Percentiles rank a stretch among this genome's conserved stretches.
These are phyloP conservation scores for Heliocidaris erythrogramma DNA, from an alignment of 35 echinoderm and acorn worm species.

Conservation along the genomic window DNA sequence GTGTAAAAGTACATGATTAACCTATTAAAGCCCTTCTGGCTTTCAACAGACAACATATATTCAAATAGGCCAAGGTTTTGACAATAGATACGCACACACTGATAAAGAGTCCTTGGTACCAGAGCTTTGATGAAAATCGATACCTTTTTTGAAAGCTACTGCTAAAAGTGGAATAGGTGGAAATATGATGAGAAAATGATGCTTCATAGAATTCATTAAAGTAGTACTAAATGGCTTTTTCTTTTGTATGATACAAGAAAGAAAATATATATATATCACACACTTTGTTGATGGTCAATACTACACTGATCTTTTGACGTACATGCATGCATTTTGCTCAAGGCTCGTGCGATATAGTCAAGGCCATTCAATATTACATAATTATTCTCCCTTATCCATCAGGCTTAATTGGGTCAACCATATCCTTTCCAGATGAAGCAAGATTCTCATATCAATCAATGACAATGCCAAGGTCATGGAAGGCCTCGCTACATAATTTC, in stretches of 20 bases:
- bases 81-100: too few relatives aligned
- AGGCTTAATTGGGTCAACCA: neutral
- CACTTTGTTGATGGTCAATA: neutral
- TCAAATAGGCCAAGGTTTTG: too few relatives aligned
- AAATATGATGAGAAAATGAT: too few relatives aligned
- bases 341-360: neutral
- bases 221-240: too few relatives aligned
- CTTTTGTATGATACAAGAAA: too few relatives aligned
- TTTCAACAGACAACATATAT: neutral
- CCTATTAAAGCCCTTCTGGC: neutral
- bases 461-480: neutral
- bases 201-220: too few relatives aligned
- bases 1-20: too few relatives aligned
- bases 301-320: neutral
- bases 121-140: too few relatives aligned
- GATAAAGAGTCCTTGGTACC: too few relatives aligned
- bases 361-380: constrained; percentile 5
- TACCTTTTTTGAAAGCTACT: too few relatives aligned
- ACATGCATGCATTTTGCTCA: neutral
- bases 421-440: neutral
- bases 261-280: neutral
- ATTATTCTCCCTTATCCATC: neutral
- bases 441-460: constrained; percentile 18
- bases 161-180: too few relatives aligned
- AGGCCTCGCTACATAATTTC: neutral